These are phyloP conservation scores for Coregonus clupeaformis DNA, from an alignment of 2,113 vertebrate genomes.

Conservation along the genomic window DNA sequence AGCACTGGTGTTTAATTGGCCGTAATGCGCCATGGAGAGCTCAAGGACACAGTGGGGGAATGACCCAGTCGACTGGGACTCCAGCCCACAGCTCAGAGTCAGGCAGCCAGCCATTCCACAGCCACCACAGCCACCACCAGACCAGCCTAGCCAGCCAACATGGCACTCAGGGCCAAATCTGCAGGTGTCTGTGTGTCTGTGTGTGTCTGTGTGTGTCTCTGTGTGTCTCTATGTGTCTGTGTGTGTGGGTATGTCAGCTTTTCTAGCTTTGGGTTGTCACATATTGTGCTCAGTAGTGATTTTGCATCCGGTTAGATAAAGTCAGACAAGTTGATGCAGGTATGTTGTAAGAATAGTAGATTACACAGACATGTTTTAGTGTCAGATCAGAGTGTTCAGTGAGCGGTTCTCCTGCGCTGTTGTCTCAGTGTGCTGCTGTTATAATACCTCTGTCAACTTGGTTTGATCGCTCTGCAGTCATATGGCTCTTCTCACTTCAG, in stretches of 20 bases:
- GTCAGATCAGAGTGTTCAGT: too few species aligned
- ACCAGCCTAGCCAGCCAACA: neutral
- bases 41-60: constrained; percentile 33
- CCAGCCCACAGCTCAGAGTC: neutral
- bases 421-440: too few species aligned
- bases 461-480: constrained; percentile 32
- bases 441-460: constrained; percentile 1
- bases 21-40: constrained; percentile 40
- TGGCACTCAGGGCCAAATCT: neutral
- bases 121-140: neutral
- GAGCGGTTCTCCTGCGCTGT: too few species aligned
- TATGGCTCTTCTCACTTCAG: constrained; percentile 28
- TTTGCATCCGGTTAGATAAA: too few species aligned
- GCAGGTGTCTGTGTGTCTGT: constrained; percentile 15
- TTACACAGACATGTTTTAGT: too few species aligned
- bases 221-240: too few species aligned
- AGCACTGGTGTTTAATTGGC: constrained; percentile 41
- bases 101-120: neutral
- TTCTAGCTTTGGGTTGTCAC: neutral
- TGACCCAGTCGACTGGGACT: neutral
- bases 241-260: neutral
- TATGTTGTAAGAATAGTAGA: too few species aligned
- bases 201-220: too few species aligned
- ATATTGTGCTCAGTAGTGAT: neutral
- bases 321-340: too few species aligned